Percentiles rank a stretch among this genome's conserved stretches.
Conservation (phyloP, 2,797 vertebrate genomes). For the Knipowitschia caucasica region DNA sequence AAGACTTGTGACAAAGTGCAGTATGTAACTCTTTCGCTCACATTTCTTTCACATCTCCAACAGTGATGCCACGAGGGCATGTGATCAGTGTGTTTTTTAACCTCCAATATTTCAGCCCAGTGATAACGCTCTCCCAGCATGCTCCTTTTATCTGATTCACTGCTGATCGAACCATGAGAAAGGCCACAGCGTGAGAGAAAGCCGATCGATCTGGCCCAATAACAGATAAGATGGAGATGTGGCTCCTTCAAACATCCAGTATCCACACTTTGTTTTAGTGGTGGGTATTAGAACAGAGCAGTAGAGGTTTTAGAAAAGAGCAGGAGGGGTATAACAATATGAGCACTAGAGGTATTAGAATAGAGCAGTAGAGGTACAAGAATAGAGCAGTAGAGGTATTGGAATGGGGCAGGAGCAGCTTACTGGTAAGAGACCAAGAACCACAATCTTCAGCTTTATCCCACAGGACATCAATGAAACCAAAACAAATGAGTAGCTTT, state of each 20-base stretch:
- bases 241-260: not conserved
- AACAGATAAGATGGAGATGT: conserved; percentile 49
- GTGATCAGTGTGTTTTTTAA: conserved; percentile 37
- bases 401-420: no score
- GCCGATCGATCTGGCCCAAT: conserved; percentile 46
- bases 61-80: conserved; percentile 40
- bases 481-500: no score
- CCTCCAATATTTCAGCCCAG: conserved; percentile 51
- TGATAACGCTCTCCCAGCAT: conserved; percentile 54
- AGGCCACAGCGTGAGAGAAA: conserved; percentile 53
- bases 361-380: no score
- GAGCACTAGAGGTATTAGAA: no score
- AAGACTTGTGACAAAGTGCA: not conserved
- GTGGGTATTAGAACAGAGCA: not conserved
- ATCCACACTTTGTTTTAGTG: not conserved
- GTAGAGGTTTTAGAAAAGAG: no score
- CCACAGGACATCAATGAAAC: no score
- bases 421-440: no score
- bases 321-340: no score
- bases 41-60: conserved; percentile 21
- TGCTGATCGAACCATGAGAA: conserved; percentile 53
- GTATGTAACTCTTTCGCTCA: not conserved
- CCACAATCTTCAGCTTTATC: no score
- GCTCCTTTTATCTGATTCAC: conserved; percentile 59
- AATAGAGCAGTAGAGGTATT: no score